Evolutionary conservation across 2,888 invertebrate genomes (phyloP), one percentile per base, ranked within the genome.

Genomic region (Diaphora mendica): DNA sequence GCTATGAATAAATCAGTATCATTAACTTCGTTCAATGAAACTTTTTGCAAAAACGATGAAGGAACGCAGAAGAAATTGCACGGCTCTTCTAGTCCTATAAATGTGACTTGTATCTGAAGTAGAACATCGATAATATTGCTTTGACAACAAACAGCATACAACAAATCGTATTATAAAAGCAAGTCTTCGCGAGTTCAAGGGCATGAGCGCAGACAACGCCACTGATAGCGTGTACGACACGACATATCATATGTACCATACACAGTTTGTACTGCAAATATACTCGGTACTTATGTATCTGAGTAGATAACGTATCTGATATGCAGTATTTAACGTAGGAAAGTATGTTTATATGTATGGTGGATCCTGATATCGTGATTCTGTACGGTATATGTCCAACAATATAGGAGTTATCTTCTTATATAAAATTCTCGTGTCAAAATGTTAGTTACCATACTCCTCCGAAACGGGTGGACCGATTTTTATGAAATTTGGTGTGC

Each of bases 151-250:
- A 69, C 68, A 74, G 51, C 75, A 68, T 15, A 15, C 42, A 42
- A 73, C 77, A 82, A 82, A 83, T 79, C 73, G 78, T 64, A 85
- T 84, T 83, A 83, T 44, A 81, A 79, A 73, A 81, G 80, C 82
- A 82, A 84, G 87, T 78, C 86, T 87, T 86, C 85, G 65, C 80
- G 76, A 81, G 86, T 87, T 87, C 86, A 87, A 86, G 86, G 86
- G 69, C 86, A 72, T 62, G 42, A 33, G 62, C 68, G 73, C 71
- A 73, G 73, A 72, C 76, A 30, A 73, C 72, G 70, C 77, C 82
- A 80, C 70, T 81, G 87, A 86, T 85, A 86, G 77, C 80, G 66
- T 26, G 33, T 65, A 44, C 66, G 13, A 67, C 26, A 67, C 17
- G 23, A 39, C 59, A 44, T 70, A 70, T 48, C 20, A 42, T 33